Evolutionary conservation across 2,888 invertebrate species (phyloP), one percentile per base, ranked within the genome.

Genomic region (Morinoia aosen): DNA sequence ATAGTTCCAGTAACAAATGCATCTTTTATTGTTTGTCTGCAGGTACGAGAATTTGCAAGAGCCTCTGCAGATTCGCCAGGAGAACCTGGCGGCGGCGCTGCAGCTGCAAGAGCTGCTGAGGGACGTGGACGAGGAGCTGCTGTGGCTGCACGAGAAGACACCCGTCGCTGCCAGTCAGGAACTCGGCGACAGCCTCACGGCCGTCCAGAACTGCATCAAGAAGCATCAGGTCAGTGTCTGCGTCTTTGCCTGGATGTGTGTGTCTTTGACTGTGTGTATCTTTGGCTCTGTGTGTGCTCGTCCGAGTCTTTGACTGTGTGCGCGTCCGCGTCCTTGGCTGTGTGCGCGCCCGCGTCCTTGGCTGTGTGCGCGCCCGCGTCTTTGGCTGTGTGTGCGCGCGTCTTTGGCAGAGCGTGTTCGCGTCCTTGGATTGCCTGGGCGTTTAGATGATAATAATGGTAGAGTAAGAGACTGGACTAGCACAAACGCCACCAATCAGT

Each of bases 81-180:
- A 99, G 97, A 99, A 99, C 97, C 97, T 99, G 88, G 99, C 99
- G 97, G 99, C 99, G 96, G 99, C 99, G 0, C 98, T 98, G 7
- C 97, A 98, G 94, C 97, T 99, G 96, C 99, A 99, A 97, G 98
- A 99, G 97, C 98, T 98, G 94, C 93, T 96, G 19, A 98, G 99
- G 57, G 99, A 99, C 97, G 98, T 99, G 48, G 96, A 96, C n/a
- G 96, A 96, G 88, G 96, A 96, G 88, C 57, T 96, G 90, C 98
- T 98, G 48, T 99, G 99, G 99, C 98, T 99, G 97, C 99, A 99
- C 97, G 99, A 99, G 96, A 98, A 98, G 1, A 99, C 99, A 97
- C 97, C 98, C n/a, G 98, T 98, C 97, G 97, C 98, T 76, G 98
- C 98, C 96, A 98, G 98, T 0, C 98, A 98, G 97, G 98, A 98